Evolutionary conservation across 2,113 vertebrate genomes (phyloP), one percentile per base, ranked within the genome.

Genomic region (Tragelaphus scriptus): DNA sequence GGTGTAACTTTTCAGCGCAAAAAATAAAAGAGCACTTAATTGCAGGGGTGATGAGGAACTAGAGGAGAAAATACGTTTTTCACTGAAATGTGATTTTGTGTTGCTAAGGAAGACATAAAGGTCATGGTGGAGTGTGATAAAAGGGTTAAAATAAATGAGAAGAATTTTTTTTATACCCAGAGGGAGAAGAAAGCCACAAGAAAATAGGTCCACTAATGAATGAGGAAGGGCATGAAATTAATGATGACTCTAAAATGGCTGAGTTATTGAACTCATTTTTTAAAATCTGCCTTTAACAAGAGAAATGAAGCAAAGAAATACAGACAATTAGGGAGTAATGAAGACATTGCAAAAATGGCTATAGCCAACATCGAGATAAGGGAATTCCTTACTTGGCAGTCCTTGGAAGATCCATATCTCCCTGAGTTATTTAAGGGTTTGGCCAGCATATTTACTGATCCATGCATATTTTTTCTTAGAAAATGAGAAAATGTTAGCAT

Each of bases 251-350:
- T 98, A 88, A 98, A 98, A 98, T 12, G 30, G 3, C 68, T 98
- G 95, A 98, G 92, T 44, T 98, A 96, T 97, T 98, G 16, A 98
- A 92, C 86, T 98, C 86, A 79, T 98, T 98, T 96, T 97, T 97
- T 88, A 98, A 84, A 98, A 98, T 97, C 71, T 96, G 36, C 93
- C 87, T 98, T 97, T 98, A 97, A 98, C 96, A 97, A 97, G 96
- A 98, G 94, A 97, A 71, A 97, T 59, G 94, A 98, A 97, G 96
- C 95, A 94, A 94, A 96, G 96, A 96, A 55, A 40, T 94, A 90
- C 14, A 53, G 71, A 88, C 88, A 97, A 98, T 98, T 98, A 96
- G 49, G 88, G 94, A 97, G 28, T 56, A 98, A 98, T 97, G 97
- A 98, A 98, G 82, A 89, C 7, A 51, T 97, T 97, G 84, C 87